phyloP scores from a whole-genome alignment of 2,797 vertebrate species.

The Channallabes apus region DNA sequence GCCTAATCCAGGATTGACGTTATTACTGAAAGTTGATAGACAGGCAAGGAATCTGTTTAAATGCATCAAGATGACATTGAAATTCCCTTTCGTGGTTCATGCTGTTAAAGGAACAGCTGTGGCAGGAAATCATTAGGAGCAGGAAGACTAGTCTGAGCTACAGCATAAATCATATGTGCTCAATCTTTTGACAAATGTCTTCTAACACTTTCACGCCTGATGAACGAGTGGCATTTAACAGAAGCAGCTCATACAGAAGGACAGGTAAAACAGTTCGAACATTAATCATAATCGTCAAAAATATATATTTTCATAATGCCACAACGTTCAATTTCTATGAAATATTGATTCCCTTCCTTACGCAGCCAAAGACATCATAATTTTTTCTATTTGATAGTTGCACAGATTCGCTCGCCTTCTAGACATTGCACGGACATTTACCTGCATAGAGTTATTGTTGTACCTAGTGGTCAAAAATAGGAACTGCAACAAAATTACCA shows the following conservation, averaged over 20 bases:
- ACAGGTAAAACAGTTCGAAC: neutral
- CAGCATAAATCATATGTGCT: slow-evolving; percentile 26
- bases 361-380: too few species aligned
- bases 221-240: neutral
- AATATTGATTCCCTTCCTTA: too few species aligned
- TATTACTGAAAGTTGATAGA: neutral
- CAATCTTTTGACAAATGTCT: slow-evolving; percentile 18
- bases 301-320: too few species aligned
- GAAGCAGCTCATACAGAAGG: neutral
- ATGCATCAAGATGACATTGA: slow-evolving; percentile 12
- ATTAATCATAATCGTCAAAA: neutral
- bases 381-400: too few species aligned
- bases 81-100: neutral
- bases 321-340: too few species aligned
- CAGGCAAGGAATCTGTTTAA: neutral
- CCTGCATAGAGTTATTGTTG: too few species aligned
- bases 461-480: too few species aligned
- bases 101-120: slow-evolving; percentile 7
- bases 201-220: neutral
- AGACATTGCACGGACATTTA: too few species aligned
- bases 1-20: neutral
- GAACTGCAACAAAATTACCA: too few species aligned
- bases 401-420: too few species aligned
- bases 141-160: slow-evolving; percentile 6
- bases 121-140: slow-evolving; percentile 15